Conservation (phyloP, 30 jellyfish, hydroid and myxozoan species). For the Sanderia malayensis region DNA sequence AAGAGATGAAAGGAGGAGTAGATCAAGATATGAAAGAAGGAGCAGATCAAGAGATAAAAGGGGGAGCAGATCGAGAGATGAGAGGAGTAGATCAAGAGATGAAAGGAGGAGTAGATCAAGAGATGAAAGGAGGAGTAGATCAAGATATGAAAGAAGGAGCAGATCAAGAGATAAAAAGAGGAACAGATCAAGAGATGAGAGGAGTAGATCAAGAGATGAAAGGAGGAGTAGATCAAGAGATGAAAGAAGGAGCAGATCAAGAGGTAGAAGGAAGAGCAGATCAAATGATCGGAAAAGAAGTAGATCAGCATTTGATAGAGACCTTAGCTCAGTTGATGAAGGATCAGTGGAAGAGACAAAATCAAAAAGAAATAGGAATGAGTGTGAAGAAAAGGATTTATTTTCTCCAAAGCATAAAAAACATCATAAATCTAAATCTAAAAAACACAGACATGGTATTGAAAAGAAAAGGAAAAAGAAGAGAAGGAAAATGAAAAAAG, state of each 20-base stretch:
- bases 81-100: background rate
- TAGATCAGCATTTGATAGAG: background rate
- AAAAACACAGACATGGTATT: too few relatives aligned
- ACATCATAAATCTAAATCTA: too few relatives aligned
- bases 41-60: background rate
- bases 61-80: background rate
- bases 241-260: background rate
- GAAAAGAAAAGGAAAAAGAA: too few relatives aligned
- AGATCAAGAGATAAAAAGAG: background rate
- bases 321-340: background rate
- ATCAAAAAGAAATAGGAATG: background rate
- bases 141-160: background rate
- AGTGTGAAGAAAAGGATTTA: background rate
- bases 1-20: background rate
- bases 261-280: background rate
- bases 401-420: too few relatives aligned
- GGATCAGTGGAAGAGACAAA: background rate
- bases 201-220: background rate
- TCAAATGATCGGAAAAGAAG: background rate
- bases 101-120: background rate
- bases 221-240: background rate
- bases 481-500: too few relatives aligned
- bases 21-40: background rate
- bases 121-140: slow-evolving; percentile 4
- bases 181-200: background rate